These are phyloP conservation scores for Corythornis leucogaster DNA, from an alignment of 2,797 vertebrate species.

Conservation along the genomic window DNA sequence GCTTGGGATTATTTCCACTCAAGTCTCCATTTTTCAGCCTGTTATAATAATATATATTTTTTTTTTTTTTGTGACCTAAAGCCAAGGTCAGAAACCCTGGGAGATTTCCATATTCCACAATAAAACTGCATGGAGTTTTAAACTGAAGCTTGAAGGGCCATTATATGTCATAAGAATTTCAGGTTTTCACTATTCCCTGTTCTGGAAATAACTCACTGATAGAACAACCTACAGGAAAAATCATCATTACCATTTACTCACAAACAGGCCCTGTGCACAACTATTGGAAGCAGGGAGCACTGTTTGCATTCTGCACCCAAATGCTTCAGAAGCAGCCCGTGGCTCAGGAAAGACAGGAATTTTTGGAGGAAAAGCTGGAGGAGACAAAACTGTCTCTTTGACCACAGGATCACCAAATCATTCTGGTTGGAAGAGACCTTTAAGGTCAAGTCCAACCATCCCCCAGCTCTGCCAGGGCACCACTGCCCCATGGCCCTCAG, in stretches of 20 bases:
- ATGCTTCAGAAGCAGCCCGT: background rate
- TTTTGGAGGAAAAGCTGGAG: background rate
- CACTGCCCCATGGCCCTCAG: background rate
- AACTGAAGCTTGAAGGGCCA: background rate
- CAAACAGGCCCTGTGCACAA: background rate
- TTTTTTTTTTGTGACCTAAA: too few relatives aligned
- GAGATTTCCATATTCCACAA: background rate
- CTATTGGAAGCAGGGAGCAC: too few relatives aligned
- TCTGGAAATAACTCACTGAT: background rate
- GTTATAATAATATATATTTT: too few relatives aligned
- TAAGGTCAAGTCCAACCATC: background rate
- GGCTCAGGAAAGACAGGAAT: background rate
- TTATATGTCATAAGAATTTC: background rate
- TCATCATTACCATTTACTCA: background rate
- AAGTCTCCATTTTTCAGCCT: background rate
- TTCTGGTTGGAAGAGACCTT: background rate
- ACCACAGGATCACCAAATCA: background rate
- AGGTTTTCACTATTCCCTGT: background rate
- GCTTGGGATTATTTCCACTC: background rate
- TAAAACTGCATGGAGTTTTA: background rate
- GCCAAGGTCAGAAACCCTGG: background rate
- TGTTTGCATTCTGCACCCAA: too few relatives aligned
- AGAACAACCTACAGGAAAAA: background rate
- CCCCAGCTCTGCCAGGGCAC: background rate
- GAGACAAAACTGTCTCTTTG: background rate